Evolutionary conservation across 2,888 invertebrate species (phyloP).

Genomic region (Andrena haemorrhoa): DNA sequence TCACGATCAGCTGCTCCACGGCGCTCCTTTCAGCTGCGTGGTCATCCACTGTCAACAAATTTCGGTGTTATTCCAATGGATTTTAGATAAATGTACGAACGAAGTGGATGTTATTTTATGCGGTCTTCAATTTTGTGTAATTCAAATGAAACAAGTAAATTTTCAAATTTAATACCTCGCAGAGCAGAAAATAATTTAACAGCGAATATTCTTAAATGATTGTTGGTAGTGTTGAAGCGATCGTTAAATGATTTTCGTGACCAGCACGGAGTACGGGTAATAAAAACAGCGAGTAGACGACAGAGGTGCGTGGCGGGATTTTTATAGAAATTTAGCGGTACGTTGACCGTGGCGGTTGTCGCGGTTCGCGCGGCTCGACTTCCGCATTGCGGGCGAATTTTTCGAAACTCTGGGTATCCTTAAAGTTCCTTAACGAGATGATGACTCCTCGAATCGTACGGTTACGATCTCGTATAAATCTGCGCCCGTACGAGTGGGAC

Average conservation of each 20-base stretch:
- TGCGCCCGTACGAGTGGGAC: constrained; percentile 49
- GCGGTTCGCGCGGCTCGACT: constrained; percentile 10
- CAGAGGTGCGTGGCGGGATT: constrained; percentile 7
- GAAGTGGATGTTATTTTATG: no score
- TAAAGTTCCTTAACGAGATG: constrained; percentile 66
- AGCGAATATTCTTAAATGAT: no score
- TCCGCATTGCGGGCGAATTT: constrained; percentile 56
- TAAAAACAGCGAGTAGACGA: constrained; percentile 4
- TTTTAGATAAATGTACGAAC: no score
- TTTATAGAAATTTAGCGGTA: constrained; percentile 41
- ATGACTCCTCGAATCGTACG: constrained; percentile 59
- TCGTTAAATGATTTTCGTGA: neutral
- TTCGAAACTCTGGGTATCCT: constrained; percentile 52
- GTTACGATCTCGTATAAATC: constrained; percentile 66
- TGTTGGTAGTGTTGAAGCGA: neutral
- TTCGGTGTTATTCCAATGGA: no score
- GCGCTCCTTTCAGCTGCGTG: no score
- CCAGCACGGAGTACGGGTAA: neutral
- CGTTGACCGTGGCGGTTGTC: constrained; percentile 21
- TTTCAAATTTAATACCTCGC: no score
- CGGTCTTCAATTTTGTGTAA: no score
- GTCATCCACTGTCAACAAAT: no score
- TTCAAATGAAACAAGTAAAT: no score
- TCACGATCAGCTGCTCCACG: no score
- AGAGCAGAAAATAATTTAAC: no score